Conservation (phyloP, 1,140 invertebrate species). For the Lucilia cuprina region DNA sequence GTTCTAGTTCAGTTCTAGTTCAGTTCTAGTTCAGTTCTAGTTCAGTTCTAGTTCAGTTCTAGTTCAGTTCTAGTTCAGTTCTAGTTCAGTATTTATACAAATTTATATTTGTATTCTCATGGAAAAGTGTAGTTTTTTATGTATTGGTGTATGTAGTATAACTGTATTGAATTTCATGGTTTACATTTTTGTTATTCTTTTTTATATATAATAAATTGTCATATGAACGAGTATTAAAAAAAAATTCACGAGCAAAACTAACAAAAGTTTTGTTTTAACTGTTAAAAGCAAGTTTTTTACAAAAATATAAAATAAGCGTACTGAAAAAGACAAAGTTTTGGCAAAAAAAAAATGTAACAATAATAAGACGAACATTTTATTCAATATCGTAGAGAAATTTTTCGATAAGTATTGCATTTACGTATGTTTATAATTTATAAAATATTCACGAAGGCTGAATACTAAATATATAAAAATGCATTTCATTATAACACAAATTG, state of each 20-base stretch:
- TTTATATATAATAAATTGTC: neutral
- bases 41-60: too few species aligned
- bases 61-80: too few species aligned
- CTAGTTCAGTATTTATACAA: too few species aligned
- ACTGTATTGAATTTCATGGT: neutral
- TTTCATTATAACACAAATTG: too few species aligned
- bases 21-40: too few species aligned
- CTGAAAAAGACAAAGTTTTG: neutral
- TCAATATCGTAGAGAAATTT: neutral
- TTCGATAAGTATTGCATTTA: neutral
- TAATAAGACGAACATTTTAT: neutral
- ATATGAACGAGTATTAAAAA: neutral
- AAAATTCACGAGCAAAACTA: neutral
- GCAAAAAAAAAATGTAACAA: neutral
- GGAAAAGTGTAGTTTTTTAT: too few species aligned
- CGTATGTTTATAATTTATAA: neutral
- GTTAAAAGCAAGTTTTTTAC: neutral
- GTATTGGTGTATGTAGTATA: too few species aligned
- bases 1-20: too few species aligned
- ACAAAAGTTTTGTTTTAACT: conserved; percentile 13
- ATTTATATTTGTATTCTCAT: too few species aligned
- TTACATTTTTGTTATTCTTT: neutral
- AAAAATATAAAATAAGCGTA: neutral
- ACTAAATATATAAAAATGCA: too few species aligned
- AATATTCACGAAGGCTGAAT: neutral